Percentiles rank a stretch among this genome's conserved stretches.
Evolutionary conservation across 1,140 invertebrate genomes (phyloP).

Genomic region (Coelopa frigida): DNA sequence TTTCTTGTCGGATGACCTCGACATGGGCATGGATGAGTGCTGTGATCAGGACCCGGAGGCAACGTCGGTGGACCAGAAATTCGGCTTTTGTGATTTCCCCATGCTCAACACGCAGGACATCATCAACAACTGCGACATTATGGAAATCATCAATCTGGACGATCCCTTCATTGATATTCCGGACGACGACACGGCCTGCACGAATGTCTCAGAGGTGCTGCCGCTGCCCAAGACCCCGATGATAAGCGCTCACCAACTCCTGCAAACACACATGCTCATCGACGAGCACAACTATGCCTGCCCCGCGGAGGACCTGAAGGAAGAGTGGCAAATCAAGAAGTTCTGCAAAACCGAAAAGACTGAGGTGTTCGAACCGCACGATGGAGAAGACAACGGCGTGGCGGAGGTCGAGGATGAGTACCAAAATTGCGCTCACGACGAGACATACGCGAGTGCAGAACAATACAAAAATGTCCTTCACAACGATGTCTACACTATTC

Average conservation of each 20-base stretch:
- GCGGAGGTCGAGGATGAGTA: neutral
- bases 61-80: slow-evolving; percentile 39
- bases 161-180: slow-evolving; percentile 41
- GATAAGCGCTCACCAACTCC: slow-evolving; percentile 23
- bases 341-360: slow-evolving; percentile 36
- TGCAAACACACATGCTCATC: slow-evolving; percentile 30
- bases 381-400: neutral
- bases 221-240: neutral
- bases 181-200: slow-evolving; percentile 26
- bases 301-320: slow-evolving; percentile 22
- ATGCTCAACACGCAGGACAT: slow-evolving; percentile 38
- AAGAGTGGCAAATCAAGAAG: slow-evolving; percentile 20
- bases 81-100: slow-evolving; percentile 38
- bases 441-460: neutral
- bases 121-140: slow-evolving; percentile 43
- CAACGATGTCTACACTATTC: neutral
- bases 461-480: neutral
- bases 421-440: neutral
- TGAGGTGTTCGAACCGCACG: slow-evolving; percentile 6
- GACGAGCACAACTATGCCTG: slow-evolving; percentile 40
- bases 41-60: slow-evolving; percentile 19
- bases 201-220: neutral
- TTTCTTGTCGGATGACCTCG: slow-evolving; percentile 34
- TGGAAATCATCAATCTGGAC: slow-evolving; percentile 42
- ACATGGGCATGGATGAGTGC: slow-evolving; percentile 32